Evolutionary conservation across 1,140 invertebrate genomes (phyloP).

Genomic region (Aphelenchoides avenae): DNA sequence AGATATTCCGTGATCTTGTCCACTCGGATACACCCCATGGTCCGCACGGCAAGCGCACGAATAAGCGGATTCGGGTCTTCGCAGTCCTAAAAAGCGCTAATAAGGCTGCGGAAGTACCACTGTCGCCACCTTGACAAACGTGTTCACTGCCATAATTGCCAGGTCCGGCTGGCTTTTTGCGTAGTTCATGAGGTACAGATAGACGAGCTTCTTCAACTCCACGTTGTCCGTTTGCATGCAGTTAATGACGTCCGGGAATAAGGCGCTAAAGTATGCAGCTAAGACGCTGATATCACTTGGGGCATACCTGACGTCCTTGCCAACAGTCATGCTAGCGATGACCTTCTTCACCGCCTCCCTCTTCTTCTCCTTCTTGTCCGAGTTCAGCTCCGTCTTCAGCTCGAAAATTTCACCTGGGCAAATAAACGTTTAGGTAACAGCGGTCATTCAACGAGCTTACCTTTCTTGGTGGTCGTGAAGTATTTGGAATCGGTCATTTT

Average conservation of each 20-base stretch:
- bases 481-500: slow-evolving; percentile 98
- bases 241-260: slow-evolving; percentile 98
- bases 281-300: neutral
- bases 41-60: slow-evolving; percentile 91
- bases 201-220: slow-evolving; percentile 97
- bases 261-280: slow-evolving; percentile 65
- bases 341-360: slow-evolving; percentile 99
- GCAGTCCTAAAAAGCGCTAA: slow-evolving; percentile 75
- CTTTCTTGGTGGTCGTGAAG: slow-evolving; percentile 99
- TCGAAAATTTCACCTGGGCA: slow-evolving; percentile 84
- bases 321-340: slow-evolving; percentile 99
- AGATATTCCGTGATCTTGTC: slow-evolving; percentile 99
- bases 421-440: neutral
- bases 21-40: slow-evolving; percentile 99
- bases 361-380: slow-evolving; percentile 99
- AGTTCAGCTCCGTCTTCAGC: slow-evolving; percentile 95
- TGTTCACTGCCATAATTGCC: slow-evolving; percentile 99
- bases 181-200: slow-evolving; percentile 99
- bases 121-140: slow-evolving; percentile 87
- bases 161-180: slow-evolving; percentile 99
- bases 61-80: slow-evolving; percentile 99
- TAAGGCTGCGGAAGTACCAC: slow-evolving; percentile 10
- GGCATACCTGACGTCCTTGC: slow-evolving; percentile 68
- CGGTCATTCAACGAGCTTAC: slow-evolving; percentile 50
- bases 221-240: slow-evolving; percentile 99